These are phyloP conservation scores for Pampus argenteus DNA, from an alignment of 2,797 vertebrate species.

Conservation along the genomic window DNA sequence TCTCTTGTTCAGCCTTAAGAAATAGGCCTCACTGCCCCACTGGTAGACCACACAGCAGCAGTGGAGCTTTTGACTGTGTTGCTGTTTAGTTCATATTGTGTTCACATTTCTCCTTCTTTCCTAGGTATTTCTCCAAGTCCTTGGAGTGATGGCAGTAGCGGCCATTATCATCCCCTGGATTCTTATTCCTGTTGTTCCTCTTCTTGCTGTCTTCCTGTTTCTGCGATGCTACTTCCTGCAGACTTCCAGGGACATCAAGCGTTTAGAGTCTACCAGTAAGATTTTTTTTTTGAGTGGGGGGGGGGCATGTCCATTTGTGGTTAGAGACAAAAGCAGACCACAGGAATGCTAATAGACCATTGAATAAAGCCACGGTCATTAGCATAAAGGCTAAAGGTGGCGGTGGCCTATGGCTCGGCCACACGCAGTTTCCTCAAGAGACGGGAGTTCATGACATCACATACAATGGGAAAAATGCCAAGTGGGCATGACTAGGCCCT, in stretches of 20 bases:
- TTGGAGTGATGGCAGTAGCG: slow-evolving; percentile 88
- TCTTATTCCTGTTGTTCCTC: slow-evolving; percentile 86
- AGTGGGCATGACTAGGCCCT: slow-evolving; percentile 74
- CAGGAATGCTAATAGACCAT: slow-evolving; percentile 82
- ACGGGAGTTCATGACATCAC: slow-evolving; percentile 80
- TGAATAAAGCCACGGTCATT: slow-evolving; percentile 76
- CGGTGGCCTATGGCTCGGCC: slow-evolving; percentile 74
- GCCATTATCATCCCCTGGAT: slow-evolving; percentile 91
- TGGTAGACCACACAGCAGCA: slow-evolving; percentile 50
- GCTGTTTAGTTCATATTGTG: slow-evolving; percentile 34
- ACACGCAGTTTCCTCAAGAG: slow-evolving; percentile 79
- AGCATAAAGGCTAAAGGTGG: slow-evolving; percentile 84
- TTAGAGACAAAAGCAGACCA: slow-evolving; percentile 74
- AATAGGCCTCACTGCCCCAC: slow-evolving; percentile 38
- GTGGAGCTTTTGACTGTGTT: slow-evolving; percentile 32
- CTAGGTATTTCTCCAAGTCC: slow-evolving; percentile 89
- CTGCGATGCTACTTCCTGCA: slow-evolving; percentile 89
- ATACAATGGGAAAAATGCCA: slow-evolving; percentile 84
- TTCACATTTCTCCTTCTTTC: slow-evolving; percentile 37
- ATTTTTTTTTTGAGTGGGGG: slow-evolving; percentile 38
- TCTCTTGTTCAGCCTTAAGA: slow-evolving; percentile 56
- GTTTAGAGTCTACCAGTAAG: slow-evolving; percentile 91
- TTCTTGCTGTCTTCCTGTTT: slow-evolving; percentile 87
- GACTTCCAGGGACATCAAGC: slow-evolving; percentile 92
- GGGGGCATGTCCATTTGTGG: slow-evolving; percentile 65